Evolutionary conservation across 2,888 invertebrate species (phyloP).

Genomic region (Agriopis marginaria): DNA sequence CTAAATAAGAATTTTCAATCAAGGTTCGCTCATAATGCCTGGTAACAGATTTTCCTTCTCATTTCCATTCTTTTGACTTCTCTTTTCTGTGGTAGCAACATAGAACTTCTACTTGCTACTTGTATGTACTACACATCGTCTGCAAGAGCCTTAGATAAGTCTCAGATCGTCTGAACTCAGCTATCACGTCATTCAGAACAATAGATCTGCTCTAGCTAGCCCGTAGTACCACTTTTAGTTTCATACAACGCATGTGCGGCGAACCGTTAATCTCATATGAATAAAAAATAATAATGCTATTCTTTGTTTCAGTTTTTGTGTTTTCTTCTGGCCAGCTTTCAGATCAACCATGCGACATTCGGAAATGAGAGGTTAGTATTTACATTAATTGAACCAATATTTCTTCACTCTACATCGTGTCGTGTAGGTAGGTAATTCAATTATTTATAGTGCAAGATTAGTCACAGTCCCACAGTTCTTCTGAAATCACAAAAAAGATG

Average conservation of each 20-base stretch:
- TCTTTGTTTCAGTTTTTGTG: conserved; percentile 74
- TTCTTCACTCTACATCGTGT: conserved; percentile 40
- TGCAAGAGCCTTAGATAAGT: no score
- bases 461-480: conserved; percentile 48
- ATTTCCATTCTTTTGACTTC: no score
- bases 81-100: no score
- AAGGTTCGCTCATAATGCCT: no score
- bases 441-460: conserved; percentile 45
- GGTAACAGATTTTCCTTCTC: no score
- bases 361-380: conserved; percentile 83
- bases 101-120: no score
- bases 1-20: no score
- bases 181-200: conserved; percentile 46
- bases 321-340: conserved; percentile 77
- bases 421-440: conserved; percentile 19
- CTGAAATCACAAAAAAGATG: conserved; percentile 67
- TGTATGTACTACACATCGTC: no score
- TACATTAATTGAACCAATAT: conserved; percentile 36
- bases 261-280: neutral
- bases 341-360: conserved; percentile 82
- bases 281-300: conserved; percentile 16
- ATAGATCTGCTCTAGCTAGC: conserved; percentile 42
- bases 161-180: no score
- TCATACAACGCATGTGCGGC: conserved; percentile 30
- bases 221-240: conserved; percentile 58